Conservation (phyloP, 2,797 vertebrate species). For the Scomberomorus guttatus region DNA sequence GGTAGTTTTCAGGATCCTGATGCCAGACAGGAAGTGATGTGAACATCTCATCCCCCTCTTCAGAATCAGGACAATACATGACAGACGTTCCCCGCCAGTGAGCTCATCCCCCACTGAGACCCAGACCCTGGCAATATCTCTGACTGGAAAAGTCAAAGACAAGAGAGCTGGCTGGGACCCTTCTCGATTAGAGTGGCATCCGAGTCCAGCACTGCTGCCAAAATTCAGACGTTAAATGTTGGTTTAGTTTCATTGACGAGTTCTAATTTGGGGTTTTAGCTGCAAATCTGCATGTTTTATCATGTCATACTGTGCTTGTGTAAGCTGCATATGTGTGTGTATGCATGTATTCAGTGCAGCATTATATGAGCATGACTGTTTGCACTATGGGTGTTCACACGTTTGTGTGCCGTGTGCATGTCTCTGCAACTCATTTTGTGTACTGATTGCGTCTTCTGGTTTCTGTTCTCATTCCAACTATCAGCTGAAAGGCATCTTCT, state of each 20-base stretch:
- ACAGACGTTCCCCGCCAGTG: slow-evolving; percentile 52
- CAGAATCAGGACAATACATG: slow-evolving; percentile 34
- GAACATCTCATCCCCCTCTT: slow-evolving; percentile 28
- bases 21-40: slow-evolving; percentile 53
- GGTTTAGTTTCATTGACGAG: slow-evolving; percentile 52
- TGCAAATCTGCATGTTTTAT: slow-evolving; percentile 62
- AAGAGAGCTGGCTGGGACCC: slow-evolving; percentile 28
- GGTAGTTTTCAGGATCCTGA: slow-evolving; percentile 18
- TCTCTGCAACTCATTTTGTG: slow-evolving; percentile 78
- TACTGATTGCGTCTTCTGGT: slow-evolving; percentile 82
- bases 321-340: slow-evolving; percentile 24
- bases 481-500: slow-evolving; percentile 89
- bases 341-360: slow-evolving; percentile 26
- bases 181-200: slow-evolving; percentile 26
- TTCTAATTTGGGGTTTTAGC: slow-evolving; percentile 75
- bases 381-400: slow-evolving; percentile 53
- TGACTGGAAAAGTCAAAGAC: slow-evolving; percentile 63
- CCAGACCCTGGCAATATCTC: slow-evolving; percentile 53
- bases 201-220: slow-evolving; percentile 24
- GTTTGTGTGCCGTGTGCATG: slow-evolving; percentile 64
- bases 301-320: slow-evolving; percentile 45
- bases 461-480: slow-evolving; percentile 86
- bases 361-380: slow-evolving; percentile 56
- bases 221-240: slow-evolving; percentile 48
- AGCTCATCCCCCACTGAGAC: slow-evolving; percentile 57